These are phyloP conservation scores for Aegotheles bennettii DNA, from an alignment of 2,113 vertebrate species.

Conservation along the genomic window DNA sequence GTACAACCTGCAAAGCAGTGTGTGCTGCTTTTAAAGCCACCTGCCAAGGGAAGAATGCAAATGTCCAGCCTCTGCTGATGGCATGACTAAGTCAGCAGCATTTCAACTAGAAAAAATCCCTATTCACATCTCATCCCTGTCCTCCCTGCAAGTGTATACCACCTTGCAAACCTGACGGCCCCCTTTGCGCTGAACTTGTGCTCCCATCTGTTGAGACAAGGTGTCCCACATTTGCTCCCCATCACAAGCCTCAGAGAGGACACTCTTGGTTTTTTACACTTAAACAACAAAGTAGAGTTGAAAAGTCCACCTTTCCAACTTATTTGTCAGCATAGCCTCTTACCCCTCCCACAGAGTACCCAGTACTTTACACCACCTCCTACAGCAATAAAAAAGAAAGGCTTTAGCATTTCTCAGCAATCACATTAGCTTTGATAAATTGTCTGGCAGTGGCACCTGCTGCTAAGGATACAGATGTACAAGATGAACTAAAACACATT, in stretches of 20 bases:
- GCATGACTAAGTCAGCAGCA: neutral
- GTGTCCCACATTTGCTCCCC: neutral
- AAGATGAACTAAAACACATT: conserved; percentile 25
- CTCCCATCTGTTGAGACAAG: neutral
- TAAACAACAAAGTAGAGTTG: neutral
- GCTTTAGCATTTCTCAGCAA: neutral
- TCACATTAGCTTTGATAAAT: conserved; percentile 1
- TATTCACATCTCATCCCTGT: neutral
- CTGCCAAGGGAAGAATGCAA: neutral
- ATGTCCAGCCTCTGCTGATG: neutral
- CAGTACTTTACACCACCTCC: neutral
- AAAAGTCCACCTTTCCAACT: neutral
- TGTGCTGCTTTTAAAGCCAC: rapidly evolving
- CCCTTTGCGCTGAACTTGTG: neutral
- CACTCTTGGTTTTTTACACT: neutral
- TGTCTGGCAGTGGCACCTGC: conserved; percentile 61
- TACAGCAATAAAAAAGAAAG: neutral
- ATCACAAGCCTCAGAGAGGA: neutral
- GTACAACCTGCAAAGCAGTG: neutral
- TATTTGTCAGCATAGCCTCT: neutral
- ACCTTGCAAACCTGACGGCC: neutral
- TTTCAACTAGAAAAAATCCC: neutral
- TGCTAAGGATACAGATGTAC: conserved; percentile 55
- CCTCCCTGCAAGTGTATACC: neutral
- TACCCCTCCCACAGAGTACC: neutral